These are phyloP conservation scores for Muschampia plurimacula DNA, from an alignment of 2,888 invertebrate species.

Conservation along the genomic window DNA sequence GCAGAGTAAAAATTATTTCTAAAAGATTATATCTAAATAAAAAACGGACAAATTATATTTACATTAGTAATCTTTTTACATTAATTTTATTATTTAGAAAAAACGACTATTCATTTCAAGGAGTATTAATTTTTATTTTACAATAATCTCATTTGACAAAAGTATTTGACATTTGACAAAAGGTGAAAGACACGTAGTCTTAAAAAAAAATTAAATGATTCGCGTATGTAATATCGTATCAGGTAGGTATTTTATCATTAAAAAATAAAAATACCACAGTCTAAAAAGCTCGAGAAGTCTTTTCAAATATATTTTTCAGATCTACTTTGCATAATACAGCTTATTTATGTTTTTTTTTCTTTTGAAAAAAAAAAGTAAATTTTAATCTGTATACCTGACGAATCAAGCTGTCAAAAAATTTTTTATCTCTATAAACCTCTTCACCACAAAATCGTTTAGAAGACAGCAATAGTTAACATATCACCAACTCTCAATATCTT, in stretches of 20 bases:
- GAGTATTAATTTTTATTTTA: slow-evolving; percentile 6
- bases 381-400: no score
- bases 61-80: slow-evolving; percentile 12
- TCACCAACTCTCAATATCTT: no score
- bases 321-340: background rate
- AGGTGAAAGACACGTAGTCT: no score
- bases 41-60: slow-evolving; percentile 21
- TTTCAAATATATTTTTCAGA: background rate
- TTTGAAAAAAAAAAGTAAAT: no score
- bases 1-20: no score
- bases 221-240: background rate
- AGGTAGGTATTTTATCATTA: background rate
- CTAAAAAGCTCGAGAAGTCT: slow-evolving; percentile 1
- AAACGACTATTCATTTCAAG: background rate
- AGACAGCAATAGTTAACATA: no score
- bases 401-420: no score
- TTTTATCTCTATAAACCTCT: no score
- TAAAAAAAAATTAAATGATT: background rate
- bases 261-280: slow-evolving; percentile 14
- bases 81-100: background rate
- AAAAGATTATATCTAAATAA: slow-evolving; percentile 7
- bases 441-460: no score
- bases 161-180: background rate
- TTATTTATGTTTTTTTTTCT: no score
- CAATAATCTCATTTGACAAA: slow-evolving; percentile 22